phyloP scores from a whole-genome alignment of 1,140 invertebrate species.

The Aphelenchoides besseyi region DNA sequence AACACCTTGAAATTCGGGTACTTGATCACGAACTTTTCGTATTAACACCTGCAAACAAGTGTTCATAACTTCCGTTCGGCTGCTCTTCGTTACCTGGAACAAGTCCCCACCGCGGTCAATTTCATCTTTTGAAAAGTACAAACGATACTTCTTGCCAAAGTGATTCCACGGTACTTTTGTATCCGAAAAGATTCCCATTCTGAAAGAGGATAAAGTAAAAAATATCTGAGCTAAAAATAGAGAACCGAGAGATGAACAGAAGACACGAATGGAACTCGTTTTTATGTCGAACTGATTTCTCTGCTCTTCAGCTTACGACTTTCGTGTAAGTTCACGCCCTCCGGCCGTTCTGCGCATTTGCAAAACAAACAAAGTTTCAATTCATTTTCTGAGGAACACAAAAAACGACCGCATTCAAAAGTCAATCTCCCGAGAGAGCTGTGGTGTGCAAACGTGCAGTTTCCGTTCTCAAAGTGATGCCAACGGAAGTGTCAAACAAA shows the following conservation, averaged over 20 bases:
- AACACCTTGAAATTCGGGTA: conserved; percentile 44
- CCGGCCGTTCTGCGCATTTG: not conserved
- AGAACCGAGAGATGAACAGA: not conserved
- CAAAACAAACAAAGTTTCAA: conserved; percentile 4
- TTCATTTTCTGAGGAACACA: not conserved
- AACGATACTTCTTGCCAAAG: conserved; percentile 49
- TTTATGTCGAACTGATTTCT: conserved; percentile 1
- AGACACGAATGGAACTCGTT: not conserved
- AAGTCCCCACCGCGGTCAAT: conserved; percentile 44
- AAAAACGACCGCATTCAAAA: not conserved
- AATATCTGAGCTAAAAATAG: not conserved
- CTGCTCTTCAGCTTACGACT: not conserved
- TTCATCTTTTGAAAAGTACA: conserved; percentile 46
- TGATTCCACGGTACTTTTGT: conserved; percentile 51
- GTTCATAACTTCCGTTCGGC: not conserved
- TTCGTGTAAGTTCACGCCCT: not conserved
- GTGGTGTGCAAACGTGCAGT: too few species aligned
- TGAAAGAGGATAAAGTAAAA: conserved; percentile 5
- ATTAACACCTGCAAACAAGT: conserved; percentile 39
- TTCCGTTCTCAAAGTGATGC: not conserved
- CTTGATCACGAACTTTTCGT: conserved; percentile 45
- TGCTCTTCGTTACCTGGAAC: conserved; percentile 36
- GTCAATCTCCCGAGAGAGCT: too few species aligned
- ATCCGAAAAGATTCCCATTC: conserved; percentile 43
- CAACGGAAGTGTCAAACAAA: conserved; percentile 1